Percentiles rank a stretch among this genome's conserved stretches.
Conservation (phyloP, 1,140 invertebrate species). For the Drosophila bocqueti region DNA sequence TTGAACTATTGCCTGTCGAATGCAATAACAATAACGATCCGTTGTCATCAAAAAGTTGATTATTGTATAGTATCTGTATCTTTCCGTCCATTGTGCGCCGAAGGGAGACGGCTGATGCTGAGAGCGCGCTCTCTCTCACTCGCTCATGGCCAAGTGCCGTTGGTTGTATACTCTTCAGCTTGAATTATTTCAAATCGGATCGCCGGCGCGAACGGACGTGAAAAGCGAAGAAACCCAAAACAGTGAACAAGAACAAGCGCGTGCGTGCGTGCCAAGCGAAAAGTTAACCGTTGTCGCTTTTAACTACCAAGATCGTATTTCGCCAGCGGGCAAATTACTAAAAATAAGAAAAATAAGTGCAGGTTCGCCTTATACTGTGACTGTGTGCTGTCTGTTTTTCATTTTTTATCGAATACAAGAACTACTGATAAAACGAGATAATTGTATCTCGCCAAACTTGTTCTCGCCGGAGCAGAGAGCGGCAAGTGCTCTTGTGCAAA, state of each 20-base stretch:
- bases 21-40: too few species aligned
- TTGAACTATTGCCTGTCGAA: too few species aligned
- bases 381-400: neutral
- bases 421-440: constrained; percentile 55
- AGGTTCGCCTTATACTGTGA: constrained; percentile 4
- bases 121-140: neutral
- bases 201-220: constrained; percentile 52
- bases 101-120: constrained; percentile 3
- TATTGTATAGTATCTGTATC: too few species aligned
- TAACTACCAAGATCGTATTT: constrained; percentile 35
- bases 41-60: too few species aligned
- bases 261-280: constrained; percentile 54
- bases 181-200: constrained; percentile 58
- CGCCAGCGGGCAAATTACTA: constrained; percentile 17
- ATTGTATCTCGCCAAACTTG: constrained; percentile 50
- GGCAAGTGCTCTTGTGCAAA: constrained; percentile 36
- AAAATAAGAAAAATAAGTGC: constrained; percentile 51
- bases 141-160: constrained; percentile 6
- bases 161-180: constrained; percentile 14
- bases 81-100: too few species aligned
- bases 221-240: neutral
- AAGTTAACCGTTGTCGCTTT: constrained; percentile 26
- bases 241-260: constrained; percentile 31
- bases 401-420: constrained; percentile 37
- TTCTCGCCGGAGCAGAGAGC: constrained; percentile 13